Conservation (phyloP, 92 coral and sea anemone genomes). For the Ricordea florida region DNA sequence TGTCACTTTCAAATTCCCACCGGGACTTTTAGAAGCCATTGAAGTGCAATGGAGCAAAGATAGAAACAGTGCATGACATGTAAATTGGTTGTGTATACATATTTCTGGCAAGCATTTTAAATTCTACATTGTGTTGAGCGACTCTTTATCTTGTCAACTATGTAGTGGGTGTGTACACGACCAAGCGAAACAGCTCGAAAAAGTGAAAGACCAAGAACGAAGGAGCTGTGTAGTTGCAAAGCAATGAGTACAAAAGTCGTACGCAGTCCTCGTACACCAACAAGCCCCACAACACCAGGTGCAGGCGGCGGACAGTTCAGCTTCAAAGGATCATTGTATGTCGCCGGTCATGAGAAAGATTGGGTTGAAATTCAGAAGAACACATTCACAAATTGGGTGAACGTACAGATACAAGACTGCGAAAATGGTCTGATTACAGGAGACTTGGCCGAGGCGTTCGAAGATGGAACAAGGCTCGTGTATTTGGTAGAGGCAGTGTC, state of each 20-base stretch:
- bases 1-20: constrained; percentile 32
- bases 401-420: constrained; percentile 70
- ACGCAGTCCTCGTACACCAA: neutral
- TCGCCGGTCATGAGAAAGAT: constrained; percentile 81
- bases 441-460: constrained; percentile 79
- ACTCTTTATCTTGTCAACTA: constrained; percentile 34
- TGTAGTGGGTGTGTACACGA: constrained; percentile 49
- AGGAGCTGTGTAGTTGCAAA: neutral
- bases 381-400: constrained; percentile 95
- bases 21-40: constrained; percentile 17
- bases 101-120: constrained; percentile 11
- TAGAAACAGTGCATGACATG: neutral
- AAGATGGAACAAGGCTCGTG: constrained; percentile 80
- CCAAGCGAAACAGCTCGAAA: neutral
- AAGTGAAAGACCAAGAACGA: neutral
- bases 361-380: constrained; percentile 92
- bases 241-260: neutral
- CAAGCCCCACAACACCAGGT: constrained; percentile 13
- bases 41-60: constrained; percentile 7
- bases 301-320: constrained; percentile 34
- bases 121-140: constrained; percentile 40
- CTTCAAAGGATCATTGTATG: constrained; percentile 73
- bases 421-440: constrained; percentile 75
- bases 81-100: constrained; percentile 33
- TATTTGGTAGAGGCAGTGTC: constrained; percentile 93